phyloP scores from a whole-genome alignment of 2,797 vertebrate species.

The Sorex maritimensis region DNA sequence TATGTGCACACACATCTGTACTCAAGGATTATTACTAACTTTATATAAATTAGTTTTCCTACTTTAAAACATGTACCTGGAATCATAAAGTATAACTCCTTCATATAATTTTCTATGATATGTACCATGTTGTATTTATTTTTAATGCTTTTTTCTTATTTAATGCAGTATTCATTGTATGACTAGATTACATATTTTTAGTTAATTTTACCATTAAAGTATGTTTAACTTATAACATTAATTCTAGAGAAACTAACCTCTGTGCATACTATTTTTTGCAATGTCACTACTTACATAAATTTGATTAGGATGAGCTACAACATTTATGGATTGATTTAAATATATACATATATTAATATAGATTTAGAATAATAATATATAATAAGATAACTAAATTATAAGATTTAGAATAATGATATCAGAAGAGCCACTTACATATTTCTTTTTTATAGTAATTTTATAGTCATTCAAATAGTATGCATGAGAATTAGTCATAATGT shows the following conservation, averaged over 20 bases:
- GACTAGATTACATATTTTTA: not conserved
- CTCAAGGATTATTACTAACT: not conserved
- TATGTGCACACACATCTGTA: not conserved
- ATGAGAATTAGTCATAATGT: not conserved
- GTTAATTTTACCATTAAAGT: conserved; percentile 46
- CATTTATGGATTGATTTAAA: conserved; percentile 1
- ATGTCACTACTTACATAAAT: not conserved
- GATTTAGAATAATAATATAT: too few relatives aligned
- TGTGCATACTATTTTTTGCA: not conserved
- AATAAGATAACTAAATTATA: too few relatives aligned
- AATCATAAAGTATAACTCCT: not conserved
- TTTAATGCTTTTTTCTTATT: conserved; percentile 36
- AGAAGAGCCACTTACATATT: too few relatives aligned
- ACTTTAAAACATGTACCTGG: not conserved
- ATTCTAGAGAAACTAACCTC: not conserved
- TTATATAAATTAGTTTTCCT: not conserved
- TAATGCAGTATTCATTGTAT: not conserved
- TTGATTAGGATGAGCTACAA: conserved; percentile 44
- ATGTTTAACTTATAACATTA: not conserved
- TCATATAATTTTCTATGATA: not conserved
- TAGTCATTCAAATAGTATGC: not conserved
- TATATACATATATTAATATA: not conserved
- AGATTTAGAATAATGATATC: conserved; percentile 20
- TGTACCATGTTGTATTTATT: not conserved
- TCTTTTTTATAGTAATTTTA: too few relatives aligned